Evolutionary conservation across 1,140 invertebrate species (phyloP).

Genomic region (Protaetia brevitarsis): DNA sequence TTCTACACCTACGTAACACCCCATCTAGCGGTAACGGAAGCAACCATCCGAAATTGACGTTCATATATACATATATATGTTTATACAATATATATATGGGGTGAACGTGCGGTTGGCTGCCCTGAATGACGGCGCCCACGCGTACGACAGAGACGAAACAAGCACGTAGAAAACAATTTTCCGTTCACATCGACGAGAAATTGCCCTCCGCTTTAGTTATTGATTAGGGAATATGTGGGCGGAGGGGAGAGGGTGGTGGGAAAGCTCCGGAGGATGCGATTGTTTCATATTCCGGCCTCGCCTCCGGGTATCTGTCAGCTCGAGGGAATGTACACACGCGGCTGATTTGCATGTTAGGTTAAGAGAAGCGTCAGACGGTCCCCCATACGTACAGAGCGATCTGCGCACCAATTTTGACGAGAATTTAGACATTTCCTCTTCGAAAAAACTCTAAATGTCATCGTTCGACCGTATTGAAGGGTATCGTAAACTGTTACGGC

Average conservation of each 20-base stretch:
- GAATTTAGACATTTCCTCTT: too few species aligned
- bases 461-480: too few species aligned
- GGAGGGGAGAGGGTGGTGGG: background rate
- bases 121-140: background rate
- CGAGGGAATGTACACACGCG: too few species aligned
- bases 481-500: too few species aligned
- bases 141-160: too few species aligned
- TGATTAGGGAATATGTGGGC: conserved; percentile 1
- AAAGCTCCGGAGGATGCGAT: background rate
- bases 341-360: too few species aligned
- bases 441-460: too few species aligned
- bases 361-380: too few species aligned
- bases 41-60: background rate
- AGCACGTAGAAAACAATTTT: conserved; percentile 9
- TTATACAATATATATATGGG: too few species aligned
- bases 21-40: background rate
- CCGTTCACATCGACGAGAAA: background rate
- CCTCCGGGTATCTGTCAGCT: background rate
- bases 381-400: too few species aligned
- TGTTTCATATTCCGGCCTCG: background rate
- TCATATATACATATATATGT: too few species aligned
- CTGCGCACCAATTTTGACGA: too few species aligned
- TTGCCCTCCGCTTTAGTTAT: conserved; percentile 9
- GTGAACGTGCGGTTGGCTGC: background rate
- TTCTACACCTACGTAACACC: background rate